Conservation (phyloP, 2,888 invertebrate genomes). For the Hyles lineata region DNA sequence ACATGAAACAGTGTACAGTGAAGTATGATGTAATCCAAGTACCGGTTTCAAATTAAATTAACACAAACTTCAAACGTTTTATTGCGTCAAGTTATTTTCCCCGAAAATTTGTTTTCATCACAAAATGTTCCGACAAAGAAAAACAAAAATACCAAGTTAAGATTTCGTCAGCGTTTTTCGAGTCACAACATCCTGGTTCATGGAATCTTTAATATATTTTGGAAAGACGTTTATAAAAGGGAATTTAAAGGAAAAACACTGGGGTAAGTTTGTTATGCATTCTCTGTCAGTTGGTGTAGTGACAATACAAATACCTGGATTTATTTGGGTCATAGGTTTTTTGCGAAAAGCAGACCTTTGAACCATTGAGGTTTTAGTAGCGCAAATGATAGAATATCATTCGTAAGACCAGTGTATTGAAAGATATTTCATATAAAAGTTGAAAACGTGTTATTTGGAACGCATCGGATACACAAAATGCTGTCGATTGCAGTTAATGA, state of each 20-base stretch:
- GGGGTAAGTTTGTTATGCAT: neutral
- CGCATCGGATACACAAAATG: too few species aligned
- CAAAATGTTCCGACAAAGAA: conserved; percentile 24
- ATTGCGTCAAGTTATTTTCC: neutral
- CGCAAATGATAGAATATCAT: too few species aligned
- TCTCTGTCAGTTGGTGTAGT: neutral
- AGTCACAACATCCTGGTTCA: conserved; percentile 21
- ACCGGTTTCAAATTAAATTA: conserved; percentile 3
- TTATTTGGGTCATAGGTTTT: neutral
- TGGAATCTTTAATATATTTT: conserved; percentile 19
- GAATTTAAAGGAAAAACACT: conserved; percentile 7
- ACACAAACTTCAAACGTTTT: conserved; percentile 15
- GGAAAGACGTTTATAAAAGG: conserved; percentile 4
- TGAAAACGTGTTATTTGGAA: too few species aligned
- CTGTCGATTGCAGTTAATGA: too few species aligned
- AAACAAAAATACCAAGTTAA: conserved; percentile 25
- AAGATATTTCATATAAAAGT: too few species aligned
- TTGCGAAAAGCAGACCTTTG: neutral
- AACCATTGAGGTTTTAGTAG: neutral
- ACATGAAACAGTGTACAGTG: neutral
- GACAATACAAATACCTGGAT: neutral
- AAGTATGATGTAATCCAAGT: neutral
- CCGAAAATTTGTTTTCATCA: neutral
- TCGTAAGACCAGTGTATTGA: too few species aligned
- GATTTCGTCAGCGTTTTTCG: conserved; percentile 18